These are phyloP conservation scores for Xestoiulus laeticollis DNA, from an alignment of 2,888 invertebrate species.

Conservation along the genomic window DNA sequence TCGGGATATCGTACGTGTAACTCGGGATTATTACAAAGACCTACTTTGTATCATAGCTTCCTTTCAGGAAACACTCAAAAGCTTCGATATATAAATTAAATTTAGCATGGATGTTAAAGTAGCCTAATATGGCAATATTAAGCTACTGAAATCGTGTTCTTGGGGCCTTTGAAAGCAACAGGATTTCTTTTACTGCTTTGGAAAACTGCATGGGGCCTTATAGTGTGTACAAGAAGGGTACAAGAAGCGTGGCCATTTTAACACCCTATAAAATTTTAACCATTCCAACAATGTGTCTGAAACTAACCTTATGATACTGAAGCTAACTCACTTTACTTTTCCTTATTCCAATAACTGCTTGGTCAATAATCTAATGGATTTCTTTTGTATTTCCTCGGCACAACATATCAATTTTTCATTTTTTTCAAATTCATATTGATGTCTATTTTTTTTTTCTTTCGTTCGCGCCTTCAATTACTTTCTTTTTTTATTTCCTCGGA, in stretches of 20 bases:
- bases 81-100: neutral
- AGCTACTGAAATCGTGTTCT: neutral
- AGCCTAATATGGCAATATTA: neutral
- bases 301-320: neutral
- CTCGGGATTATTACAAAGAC: neutral
- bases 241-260: too few relatives aligned
- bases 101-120: neutral
- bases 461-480: neutral
- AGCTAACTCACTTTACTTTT: neutral
- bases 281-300: too few relatives aligned
- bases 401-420: neutral
- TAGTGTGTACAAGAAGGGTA: too few relatives aligned
- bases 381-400: neutral
- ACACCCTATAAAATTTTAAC: too few relatives aligned
- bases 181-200: too few relatives aligned
- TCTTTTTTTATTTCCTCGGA: neutral
- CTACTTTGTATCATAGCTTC: neutral
- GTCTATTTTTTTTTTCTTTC: neutral
- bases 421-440: slow-evolving; percentile 18
- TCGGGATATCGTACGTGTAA: neutral
- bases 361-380: neutral
- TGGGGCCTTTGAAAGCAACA: neutral
- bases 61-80: neutral
- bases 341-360: neutral
- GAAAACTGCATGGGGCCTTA: too few relatives aligned